Conservation (phyloP, 2,888 invertebrate genomes). For the Zygaena filipendulae region DNA sequence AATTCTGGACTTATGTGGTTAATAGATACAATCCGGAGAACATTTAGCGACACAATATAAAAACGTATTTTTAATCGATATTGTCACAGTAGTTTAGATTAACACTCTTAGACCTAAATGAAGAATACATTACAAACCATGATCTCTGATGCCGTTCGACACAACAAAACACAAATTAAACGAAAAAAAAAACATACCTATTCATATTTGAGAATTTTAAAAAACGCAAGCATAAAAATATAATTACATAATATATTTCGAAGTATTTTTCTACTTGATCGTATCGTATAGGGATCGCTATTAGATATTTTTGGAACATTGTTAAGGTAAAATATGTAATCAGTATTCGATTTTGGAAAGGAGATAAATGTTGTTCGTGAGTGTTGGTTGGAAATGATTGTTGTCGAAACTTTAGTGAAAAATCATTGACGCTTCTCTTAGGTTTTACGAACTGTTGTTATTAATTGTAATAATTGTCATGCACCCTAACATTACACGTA, state of each 20-base stretch:
- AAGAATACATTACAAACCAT: too few relatives aligned
- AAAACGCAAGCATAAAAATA: constrained; percentile 36
- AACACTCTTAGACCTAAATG: constrained; percentile 58
- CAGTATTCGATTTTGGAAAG: constrained; percentile 51
- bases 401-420: constrained; percentile 38
- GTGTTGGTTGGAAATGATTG: constrained; percentile 38
- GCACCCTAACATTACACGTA: too few relatives aligned
- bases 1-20: too few relatives aligned
- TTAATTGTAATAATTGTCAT: too few relatives aligned
- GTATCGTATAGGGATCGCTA: constrained; percentile 61
- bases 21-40: too few relatives aligned
- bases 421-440: constrained; percentile 37
- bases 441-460: too few relatives aligned
- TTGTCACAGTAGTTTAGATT: constrained; percentile 56
- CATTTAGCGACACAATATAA: too few relatives aligned
- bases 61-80: too few relatives aligned
- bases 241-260: too few relatives aligned
- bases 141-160: constrained; percentile 37
- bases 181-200: constrained; percentile 24
- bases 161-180: too few relatives aligned
- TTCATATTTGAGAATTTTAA: constrained; percentile 30
- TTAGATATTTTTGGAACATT: constrained; percentile 69
- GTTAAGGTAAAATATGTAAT: constrained; percentile 58
- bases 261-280: constrained; percentile 67
- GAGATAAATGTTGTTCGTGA: constrained; percentile 42